These are phyloP conservation scores for Anguilla anguilla DNA, from an alignment of 2,797 vertebrate species.

Conservation along the genomic window DNA sequence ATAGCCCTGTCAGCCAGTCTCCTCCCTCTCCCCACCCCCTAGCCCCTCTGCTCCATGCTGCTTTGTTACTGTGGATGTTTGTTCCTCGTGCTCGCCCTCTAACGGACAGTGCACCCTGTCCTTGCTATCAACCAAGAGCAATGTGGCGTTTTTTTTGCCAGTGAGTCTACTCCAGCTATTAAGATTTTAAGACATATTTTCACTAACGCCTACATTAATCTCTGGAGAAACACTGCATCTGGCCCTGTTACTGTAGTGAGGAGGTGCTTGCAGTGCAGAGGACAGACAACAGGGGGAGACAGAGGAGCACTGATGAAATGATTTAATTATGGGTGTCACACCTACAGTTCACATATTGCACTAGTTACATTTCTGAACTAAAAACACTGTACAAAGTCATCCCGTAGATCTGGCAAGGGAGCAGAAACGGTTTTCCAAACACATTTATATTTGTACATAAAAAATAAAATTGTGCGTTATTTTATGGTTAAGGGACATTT, in stretches of 20 bases:
- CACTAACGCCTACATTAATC: too few species aligned
- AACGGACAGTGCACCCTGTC: neutral
- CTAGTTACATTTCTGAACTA: slow-evolving; percentile 24
- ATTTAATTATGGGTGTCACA: slow-evolving; percentile 21
- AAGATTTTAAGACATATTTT: too few species aligned
- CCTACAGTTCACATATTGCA: slow-evolving; percentile 26
- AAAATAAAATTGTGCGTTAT: slow-evolving; percentile 63
- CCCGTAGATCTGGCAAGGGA: slow-evolving; percentile 20
- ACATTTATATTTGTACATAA: slow-evolving; percentile 35
- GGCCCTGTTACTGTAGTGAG: neutral
- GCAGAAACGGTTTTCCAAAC: neutral
- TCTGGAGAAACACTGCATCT: neutral
- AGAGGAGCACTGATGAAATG: neutral
- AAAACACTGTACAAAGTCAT: slow-evolving; percentile 22
- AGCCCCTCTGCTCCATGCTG: neutral
- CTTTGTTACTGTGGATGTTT: neutral
- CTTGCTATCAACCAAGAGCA: neutral
- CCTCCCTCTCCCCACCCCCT: neutral
- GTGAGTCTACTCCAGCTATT: too few species aligned
- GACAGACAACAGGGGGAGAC: neutral
- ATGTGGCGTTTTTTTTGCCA: neutral
- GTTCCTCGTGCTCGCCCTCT: neutral
- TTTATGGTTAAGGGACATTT: slow-evolving; percentile 57
- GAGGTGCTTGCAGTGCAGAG: neutral
- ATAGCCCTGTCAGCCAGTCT: neutral